These are phyloP conservation scores for Salarias fasciatus DNA, from an alignment of 2,797 vertebrate species.

Conservation along the genomic window DNA sequence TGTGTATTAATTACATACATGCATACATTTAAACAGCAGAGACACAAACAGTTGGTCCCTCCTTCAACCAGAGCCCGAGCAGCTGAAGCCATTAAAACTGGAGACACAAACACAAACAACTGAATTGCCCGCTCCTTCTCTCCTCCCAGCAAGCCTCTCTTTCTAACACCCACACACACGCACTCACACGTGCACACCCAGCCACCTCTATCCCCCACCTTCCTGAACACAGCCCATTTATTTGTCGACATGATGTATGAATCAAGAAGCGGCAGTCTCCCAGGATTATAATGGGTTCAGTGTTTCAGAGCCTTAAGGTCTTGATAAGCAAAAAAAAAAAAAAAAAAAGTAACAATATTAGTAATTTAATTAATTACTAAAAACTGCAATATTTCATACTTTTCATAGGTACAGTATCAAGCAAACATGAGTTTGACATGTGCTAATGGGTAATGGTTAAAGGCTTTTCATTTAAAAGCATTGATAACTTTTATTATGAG, in stretches of 20 bases:
- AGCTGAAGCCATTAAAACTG: constrained; percentile 65
- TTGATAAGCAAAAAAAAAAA: not conserved
- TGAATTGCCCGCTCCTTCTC: constrained; percentile 18
- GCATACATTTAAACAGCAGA: constrained; percentile 17
- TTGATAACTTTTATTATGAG: no score
- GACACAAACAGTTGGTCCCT: not conserved
- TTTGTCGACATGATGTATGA: constrained; percentile 24
- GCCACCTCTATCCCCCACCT: not conserved
- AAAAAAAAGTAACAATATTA: no score
- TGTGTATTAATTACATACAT: no score
- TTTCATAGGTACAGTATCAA: no score
- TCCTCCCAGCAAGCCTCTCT: constrained; percentile 48
- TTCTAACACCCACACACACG: constrained; percentile 54
- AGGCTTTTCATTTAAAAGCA: no score
- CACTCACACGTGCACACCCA: constrained; percentile 6
- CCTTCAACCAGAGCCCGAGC: constrained; percentile 37
- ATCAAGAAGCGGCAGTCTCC: constrained; percentile 5
- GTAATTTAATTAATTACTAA: no score
- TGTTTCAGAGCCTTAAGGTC: not conserved
- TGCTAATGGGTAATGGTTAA: no score
- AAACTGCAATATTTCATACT: no score
- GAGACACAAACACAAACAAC: constrained; percentile 66
- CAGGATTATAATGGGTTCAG: not conserved
- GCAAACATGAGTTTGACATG: no score
- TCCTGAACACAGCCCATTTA: constrained; percentile 30